These are phyloP conservation scores for Dorcus hopei DNA, from an alignment of 2,888 invertebrate species.

Conservation along the genomic window DNA sequence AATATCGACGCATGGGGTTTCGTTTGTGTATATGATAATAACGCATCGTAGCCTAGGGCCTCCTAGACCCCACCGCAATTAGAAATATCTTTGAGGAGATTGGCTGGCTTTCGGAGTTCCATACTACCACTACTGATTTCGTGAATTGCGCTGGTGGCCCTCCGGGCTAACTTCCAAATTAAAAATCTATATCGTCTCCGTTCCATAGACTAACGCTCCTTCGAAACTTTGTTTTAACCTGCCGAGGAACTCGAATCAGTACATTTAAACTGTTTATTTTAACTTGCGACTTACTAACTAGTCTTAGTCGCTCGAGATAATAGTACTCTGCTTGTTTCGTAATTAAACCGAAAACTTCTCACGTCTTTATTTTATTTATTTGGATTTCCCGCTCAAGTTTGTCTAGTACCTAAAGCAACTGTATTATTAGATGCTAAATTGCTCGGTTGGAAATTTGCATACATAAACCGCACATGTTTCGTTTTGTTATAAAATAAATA, in stretches of 20 bases:
- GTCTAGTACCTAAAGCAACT: too few relatives aligned
- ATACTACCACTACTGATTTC: constrained; percentile 16
- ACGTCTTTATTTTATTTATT: not conserved
- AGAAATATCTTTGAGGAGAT: constrained; percentile 20
- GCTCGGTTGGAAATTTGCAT: too few relatives aligned
- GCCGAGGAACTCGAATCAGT: not conserved
- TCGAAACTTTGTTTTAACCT: too few relatives aligned
- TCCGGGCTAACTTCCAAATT: constrained; percentile 21
- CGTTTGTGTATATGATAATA: constrained; percentile 20
- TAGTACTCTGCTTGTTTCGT: not conserved
- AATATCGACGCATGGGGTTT: constrained; percentile 7
- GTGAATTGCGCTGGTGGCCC: constrained; percentile 11
- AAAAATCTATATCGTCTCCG: constrained; percentile 24
- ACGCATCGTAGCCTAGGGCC: constrained; percentile 5
- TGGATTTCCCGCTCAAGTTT: not conserved
- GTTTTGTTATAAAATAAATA: too few relatives aligned
- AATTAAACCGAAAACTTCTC: not conserved
- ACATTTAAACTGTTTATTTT: not conserved
- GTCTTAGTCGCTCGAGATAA: not conserved
- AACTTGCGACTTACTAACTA: not conserved
- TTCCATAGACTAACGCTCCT: not conserved
- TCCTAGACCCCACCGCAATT: constrained; percentile 17
- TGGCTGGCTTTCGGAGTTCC: constrained; percentile 6
- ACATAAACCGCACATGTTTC: too few relatives aligned
- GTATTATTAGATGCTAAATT: too few relatives aligned